phyloP scores from a whole-genome alignment of 2,888 invertebrate species.

The Branchellion lobata region DNA sequence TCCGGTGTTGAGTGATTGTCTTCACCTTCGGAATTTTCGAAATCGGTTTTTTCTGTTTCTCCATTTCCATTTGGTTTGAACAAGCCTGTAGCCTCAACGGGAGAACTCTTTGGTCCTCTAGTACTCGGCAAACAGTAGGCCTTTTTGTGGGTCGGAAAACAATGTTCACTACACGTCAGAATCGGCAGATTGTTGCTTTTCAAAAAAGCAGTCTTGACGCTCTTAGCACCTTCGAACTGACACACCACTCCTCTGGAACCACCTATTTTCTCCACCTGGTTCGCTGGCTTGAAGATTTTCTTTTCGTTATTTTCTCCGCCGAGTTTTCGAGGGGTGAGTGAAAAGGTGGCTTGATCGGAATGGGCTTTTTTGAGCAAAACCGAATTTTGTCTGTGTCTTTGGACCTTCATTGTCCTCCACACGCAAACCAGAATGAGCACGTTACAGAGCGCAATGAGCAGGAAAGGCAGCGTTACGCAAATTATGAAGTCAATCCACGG shows the following conservation, averaged over 20 bases:
- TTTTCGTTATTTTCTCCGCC: not conserved
- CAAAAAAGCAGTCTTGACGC: not conserved
- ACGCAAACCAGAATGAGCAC: constrained; percentile 32
- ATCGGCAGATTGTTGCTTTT: not conserved
- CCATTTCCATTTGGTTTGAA: not conserved
- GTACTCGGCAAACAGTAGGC: not conserved
- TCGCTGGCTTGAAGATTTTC: not conserved
- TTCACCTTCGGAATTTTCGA: not conserved
- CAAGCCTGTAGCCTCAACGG: not conserved
- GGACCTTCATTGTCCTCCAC: constrained; percentile 23
- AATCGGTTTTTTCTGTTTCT: not conserved
- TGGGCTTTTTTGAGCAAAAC: not conserved
- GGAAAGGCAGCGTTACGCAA: constrained; percentile 32
- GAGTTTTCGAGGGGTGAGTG: not conserved
- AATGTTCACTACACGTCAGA: not conserved
- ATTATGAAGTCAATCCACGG: constrained; percentile 42
- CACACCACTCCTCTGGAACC: not conserved
- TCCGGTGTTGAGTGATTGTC: constrained; percentile 2
- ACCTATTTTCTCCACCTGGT: not conserved
- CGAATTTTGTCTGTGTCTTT: not conserved
- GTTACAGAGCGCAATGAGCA: constrained; percentile 41
- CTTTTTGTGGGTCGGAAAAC: not conserved
- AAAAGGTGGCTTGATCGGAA: not conserved
- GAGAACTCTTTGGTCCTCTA: not conserved
- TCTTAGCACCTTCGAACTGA: not conserved